Base-by-base conservation (phyloP, 2,113 vertebrate genomes). In the Gorsachius goisagi region DNA sequence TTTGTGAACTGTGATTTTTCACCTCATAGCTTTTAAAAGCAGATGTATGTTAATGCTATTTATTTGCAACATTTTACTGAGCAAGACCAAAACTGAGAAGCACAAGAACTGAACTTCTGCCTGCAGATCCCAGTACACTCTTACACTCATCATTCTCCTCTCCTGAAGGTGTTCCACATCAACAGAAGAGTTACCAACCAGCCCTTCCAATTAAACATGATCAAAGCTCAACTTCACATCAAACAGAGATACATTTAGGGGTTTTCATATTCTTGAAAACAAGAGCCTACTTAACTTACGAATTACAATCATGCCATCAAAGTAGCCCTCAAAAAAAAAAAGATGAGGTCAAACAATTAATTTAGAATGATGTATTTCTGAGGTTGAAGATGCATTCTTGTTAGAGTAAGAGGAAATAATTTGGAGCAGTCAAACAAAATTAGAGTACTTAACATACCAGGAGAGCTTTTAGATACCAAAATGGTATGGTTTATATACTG, bases 211-310 rank as follows among this genome's bases (percentile, higher is more conserved):
- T 74, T 87, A 91, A 79, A 37, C 0, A 0, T 22, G 63, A 91
- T 85, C 66, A 82, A 91, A 96, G 81, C 74, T 45, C 72, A 96
- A 58, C 58, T 69, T 88, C 50, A 77, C 35, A 58, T 45, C 39
- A 79, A 74, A 73, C 0, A 1, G 3, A 77, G 35, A 27, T 22
- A 71, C 0, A 0, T 63, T 78, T 0, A 76, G 30, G 12, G 15
- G 20, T 62, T 85, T 75, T 74, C 64, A 84, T 30, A 37, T 18
- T 63, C 60, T 39, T 84, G 73, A 81, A 68, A 88, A 83, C 32
- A 71, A 94, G 30, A 68, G 33, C 27, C 72, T 63, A 35, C 56
- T 69, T 82, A 80, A 73, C 55, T 77, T 73, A 77, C 0, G 9
- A 80, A 92, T 63, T 71, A 59, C 47, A 92, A 81, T 23, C 68